Percentiles rank a stretch among this genome's conserved stretches.
Evolutionary conservation across 2,113 vertebrate species (phyloP).

Genomic region (Microcebus tavaratra): DNA sequence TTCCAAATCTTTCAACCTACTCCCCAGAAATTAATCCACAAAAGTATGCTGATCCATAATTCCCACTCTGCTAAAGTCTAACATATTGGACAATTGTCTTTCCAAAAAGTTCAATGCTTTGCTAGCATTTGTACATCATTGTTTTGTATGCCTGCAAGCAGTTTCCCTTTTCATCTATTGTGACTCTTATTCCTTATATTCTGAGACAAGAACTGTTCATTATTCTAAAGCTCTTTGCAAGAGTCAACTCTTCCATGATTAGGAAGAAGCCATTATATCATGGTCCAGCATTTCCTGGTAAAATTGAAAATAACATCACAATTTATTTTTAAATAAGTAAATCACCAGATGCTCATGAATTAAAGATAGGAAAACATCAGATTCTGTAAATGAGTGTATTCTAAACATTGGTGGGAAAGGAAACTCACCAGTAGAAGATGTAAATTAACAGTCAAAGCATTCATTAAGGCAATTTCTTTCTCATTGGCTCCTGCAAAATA

Average conservation of each 20-base stretch:
- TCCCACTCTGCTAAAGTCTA: neutral
- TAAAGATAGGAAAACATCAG: conserved; percentile 63
- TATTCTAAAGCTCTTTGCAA: neutral
- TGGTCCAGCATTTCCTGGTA: conserved; percentile 23
- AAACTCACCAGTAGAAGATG: conserved; percentile 93
- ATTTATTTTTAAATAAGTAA: conserved; percentile 58
- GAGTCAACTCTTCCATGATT: conserved; percentile 46
- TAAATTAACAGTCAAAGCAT: conserved; percentile 94
- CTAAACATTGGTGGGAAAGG: conserved; percentile 51
- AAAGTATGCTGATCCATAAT: neutral
- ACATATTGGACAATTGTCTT: neutral
- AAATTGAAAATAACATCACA: conserved; percentile 65
- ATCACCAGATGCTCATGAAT: conserved; percentile 55
- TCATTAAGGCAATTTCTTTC: conserved; percentile 92
- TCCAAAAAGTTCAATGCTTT: neutral
- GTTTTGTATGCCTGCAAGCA: neutral
- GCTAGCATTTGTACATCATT: neutral
- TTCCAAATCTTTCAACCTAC: neutral
- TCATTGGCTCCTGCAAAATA: conserved; percentile 86
- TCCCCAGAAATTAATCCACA: neutral
- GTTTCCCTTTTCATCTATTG: neutral
- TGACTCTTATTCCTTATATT: conserved; percentile 10
- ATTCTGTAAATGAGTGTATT: conserved; percentile 59
- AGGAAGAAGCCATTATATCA: conserved; percentile 23
- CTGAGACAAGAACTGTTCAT: neutral